These are phyloP conservation scores for Chloroclysta siterata DNA, from an alignment of 2,888 invertebrate species.

Conservation along the genomic window DNA sequence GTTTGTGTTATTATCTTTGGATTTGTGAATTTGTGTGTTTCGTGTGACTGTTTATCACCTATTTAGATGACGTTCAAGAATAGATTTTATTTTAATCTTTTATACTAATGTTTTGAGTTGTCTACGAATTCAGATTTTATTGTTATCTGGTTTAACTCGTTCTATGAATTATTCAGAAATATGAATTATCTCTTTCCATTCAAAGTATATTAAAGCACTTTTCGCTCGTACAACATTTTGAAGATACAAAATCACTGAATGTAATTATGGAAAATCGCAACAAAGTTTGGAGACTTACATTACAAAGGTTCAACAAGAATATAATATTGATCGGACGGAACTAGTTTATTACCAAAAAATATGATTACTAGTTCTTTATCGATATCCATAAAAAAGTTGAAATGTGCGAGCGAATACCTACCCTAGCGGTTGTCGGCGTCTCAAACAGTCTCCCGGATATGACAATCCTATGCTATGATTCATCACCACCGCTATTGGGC, in stretches of 20 bases:
- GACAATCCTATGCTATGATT: constrained; percentile 12
- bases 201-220: neutral
- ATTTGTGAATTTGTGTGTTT: constrained; percentile 21
- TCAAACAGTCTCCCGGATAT: constrained; percentile 11
- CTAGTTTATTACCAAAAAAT: too few relatives aligned
- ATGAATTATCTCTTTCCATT: neutral
- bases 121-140: neutral
- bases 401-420: too few relatives aligned
- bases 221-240: too few relatives aligned
- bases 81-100: neutral
- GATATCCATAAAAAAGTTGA: too few relatives aligned
- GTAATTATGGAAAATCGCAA: too few relatives aligned
- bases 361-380: too few relatives aligned
- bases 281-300: too few relatives aligned
- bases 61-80: neutral
- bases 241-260: too few relatives aligned
- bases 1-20: constrained; percentile 39
- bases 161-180: neutral
- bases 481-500: constrained; percentile 1
- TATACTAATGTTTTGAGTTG: neutral
- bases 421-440: neutral
- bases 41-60: constrained; percentile 6
- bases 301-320: too few relatives aligned
- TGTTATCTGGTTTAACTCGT: neutral
- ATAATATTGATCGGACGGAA: too few relatives aligned